Base-by-base conservation (phyloP, 2,113 vertebrate genomes). In the Marcusenius ussheri region DNA sequence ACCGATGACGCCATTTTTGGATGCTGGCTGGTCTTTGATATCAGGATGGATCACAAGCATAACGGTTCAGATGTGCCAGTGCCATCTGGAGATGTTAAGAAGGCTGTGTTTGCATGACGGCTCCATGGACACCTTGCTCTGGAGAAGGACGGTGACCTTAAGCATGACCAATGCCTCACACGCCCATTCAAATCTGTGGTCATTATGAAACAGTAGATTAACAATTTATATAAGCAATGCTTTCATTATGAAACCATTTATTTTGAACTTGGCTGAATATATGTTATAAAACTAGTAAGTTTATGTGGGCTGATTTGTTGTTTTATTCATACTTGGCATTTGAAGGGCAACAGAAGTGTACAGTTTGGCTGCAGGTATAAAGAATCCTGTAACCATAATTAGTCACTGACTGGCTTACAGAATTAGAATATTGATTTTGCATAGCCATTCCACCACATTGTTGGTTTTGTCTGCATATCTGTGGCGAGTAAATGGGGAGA, bases 171-270 rank as follows among this genome's bases (percentile, higher is more conserved):
- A 42, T 0, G 5, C 5, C 31, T 42, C 45, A 84, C 83, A 84
- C 1, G 19, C 45, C 17, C 19, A 21, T 46, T 47, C 42, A 84
- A 46, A 31, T 8, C n/a, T 15, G 49, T 53, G n/a, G 85, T 6
- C 47, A 51, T 31, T 87, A 87, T 87, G 85, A 87, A 87, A 51
- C 46, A 51, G n/a, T 35, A 5, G 49, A 51, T 87, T 51, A 51
- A 9, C 5, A 11, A 24, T 49, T 87, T 87, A 51, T 87, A 87
- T 31, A 87, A 87, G 7, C 49, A 35, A 47, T 87, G 85, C 46
- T 84, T 80, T 85, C 5, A 51, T 87, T 87, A 87, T 35, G 45
- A 87, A 87, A 51, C 49, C 85, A 51, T 87, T 15, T 50, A 87
- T 87, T 46, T 87, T 53, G 31, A 51, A 85, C 46, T 85, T 87